Percentiles rank a stretch among this genome's conserved stretches.
Conservation (phyloP, 1,140 invertebrate genomes). For the Zeugodacus cucurbitae region DNA sequence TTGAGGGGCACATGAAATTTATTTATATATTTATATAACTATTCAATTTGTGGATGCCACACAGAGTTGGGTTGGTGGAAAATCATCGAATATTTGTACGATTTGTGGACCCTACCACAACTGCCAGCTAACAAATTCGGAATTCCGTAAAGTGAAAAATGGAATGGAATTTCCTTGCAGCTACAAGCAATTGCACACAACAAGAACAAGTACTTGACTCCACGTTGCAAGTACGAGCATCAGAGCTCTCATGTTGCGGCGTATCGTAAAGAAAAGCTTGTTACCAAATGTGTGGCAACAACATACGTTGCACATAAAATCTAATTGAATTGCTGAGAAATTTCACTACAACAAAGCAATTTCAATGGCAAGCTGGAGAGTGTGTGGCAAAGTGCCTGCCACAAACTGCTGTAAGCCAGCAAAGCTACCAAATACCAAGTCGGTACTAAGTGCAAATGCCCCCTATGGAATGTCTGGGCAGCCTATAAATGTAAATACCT, state of each 20-base stretch:
- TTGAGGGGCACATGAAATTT: no score
- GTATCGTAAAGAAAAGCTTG: neutral
- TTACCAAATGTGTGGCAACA: neutral
- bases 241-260: no score
- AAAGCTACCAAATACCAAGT: neutral
- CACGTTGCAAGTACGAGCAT: neutral
- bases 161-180: neutral
- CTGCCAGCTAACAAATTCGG: neutral
- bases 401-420: neutral
- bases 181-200: neutral
- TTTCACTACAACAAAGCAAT: slow-evolving; percentile 15
- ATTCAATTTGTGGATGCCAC: no score
- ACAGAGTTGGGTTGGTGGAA: no score
- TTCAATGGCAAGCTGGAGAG: neutral
- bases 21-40: no score
- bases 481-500: slow-evolving; percentile 13
- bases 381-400: neutral
- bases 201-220: neutral
- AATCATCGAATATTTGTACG: no score
- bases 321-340: slow-evolving; percentile 35
- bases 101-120: no score
- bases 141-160: neutral
- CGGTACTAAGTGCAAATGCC: slow-evolving; percentile 21
- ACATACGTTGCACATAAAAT: no score
- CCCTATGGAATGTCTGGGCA: slow-evolving; percentile 34